Percentiles rank a stretch among this genome's conserved stretches.
Evolutionary conservation across 2,113 vertebrate species (phyloP).

Genomic region (Acanthisitta chloris): DNA sequence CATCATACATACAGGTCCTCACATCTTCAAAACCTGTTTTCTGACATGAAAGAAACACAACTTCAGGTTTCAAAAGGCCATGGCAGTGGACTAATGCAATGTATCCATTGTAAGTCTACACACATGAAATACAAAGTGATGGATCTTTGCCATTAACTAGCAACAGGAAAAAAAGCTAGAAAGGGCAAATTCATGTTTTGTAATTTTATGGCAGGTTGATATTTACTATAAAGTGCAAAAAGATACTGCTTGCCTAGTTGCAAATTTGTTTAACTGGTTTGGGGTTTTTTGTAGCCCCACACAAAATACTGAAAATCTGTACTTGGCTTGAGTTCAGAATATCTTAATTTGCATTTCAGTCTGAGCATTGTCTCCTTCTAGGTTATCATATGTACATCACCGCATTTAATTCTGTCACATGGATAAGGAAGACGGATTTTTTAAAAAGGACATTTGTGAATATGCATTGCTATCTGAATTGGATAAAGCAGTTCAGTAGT

Average conservation of each 20-base stretch:
- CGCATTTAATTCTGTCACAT: neutral
- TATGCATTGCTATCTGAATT: neutral
- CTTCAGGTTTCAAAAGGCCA: neutral
- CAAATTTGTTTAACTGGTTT: neutral
- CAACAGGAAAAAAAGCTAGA: neutral
- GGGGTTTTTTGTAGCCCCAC: neutral
- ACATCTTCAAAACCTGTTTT: neutral
- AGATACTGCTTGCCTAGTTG: neutral
- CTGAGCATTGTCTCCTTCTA: neutral
- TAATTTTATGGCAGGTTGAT: neutral
- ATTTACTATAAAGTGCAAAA: neutral
- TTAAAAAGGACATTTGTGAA: neutral
- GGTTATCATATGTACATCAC: neutral
- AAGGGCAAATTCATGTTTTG: neutral
- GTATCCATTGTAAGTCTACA: neutral
- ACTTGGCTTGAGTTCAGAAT: neutral
- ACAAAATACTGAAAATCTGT: neutral
- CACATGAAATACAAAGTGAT: neutral
- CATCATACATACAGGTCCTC: neutral
- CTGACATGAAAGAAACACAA: neutral
- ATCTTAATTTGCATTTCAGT: neutral
- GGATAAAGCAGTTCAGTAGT: neutral
- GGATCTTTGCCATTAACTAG: neutral
- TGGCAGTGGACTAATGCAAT: neutral
- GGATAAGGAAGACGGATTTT: neutral